These are phyloP conservation scores for Zaprionus davidi DNA, from an alignment of 1,140 invertebrate genomes.

Conservation along the genomic window DNA sequence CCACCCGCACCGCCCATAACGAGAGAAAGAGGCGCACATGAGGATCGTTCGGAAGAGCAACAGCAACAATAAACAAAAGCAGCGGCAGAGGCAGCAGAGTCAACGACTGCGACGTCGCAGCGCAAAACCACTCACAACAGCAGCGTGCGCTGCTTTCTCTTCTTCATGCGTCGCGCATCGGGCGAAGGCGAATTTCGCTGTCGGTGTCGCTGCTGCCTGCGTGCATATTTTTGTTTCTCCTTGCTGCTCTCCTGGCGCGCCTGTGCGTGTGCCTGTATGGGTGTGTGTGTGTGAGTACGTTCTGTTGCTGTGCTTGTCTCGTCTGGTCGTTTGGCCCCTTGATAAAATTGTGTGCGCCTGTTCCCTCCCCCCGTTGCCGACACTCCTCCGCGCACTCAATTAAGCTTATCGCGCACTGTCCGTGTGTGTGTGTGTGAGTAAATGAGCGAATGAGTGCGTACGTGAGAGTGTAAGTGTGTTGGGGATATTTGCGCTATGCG, in stretches of 20 bases:
- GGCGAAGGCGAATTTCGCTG: conserved; percentile 46
- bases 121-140: conserved; percentile 51
- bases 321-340: conserved; percentile 61
- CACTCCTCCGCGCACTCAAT: conserved; percentile 65
- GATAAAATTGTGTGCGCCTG: conserved; percentile 67
- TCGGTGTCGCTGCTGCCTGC: conserved; percentile 28
- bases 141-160: conserved; percentile 67
- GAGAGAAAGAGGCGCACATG: conserved; percentile 21
- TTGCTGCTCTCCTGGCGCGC: conserved; percentile 74
- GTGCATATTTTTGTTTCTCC: conserved; percentile 62
- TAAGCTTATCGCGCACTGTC: conserved; percentile 79
- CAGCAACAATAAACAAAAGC: conserved; percentile 36
- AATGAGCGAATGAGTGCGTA: conserved; percentile 24
- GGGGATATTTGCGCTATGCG: conserved; percentile 69
- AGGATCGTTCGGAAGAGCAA: conserved; percentile 37
- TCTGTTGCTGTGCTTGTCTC: conserved; percentile 33
- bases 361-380: conserved; percentile 26
- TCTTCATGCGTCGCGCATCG: conserved; percentile 46
- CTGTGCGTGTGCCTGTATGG: conserved; percentile 11
- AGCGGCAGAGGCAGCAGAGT: conserved; percentile 7
- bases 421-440: conserved; percentile 31
- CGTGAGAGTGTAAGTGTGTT: conserved; percentile 38
- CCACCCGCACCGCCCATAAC: conserved; percentile 47
- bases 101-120: conserved; percentile 10
- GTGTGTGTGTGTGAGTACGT: conserved; percentile 22